Conservation (phyloP, 2,797 vertebrate species). For the Lagodon rhomboides region DNA sequence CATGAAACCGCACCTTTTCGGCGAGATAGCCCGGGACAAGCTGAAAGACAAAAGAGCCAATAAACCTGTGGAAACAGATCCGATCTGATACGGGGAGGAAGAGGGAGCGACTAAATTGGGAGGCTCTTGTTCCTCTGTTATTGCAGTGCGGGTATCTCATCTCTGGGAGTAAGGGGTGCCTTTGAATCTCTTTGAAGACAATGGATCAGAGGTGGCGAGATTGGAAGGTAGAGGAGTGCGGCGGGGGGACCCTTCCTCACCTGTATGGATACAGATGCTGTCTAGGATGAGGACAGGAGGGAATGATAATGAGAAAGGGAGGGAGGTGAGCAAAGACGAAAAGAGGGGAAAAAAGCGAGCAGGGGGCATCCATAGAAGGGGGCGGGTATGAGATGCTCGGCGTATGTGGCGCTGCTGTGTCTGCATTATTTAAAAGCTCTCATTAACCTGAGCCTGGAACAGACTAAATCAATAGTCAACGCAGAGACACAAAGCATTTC, state of each 20-base stretch:
- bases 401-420: conserved; percentile 50
- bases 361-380: not conserved
- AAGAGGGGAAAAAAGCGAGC: conserved; percentile 8
- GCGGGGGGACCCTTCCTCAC: conserved; percentile 11
- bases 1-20: conserved; percentile 48
- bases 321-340: conserved; percentile 1
- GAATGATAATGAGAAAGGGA: conserved; percentile 14
- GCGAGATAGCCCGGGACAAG: conserved; percentile 43
- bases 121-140: conserved; percentile 53
- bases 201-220: conserved; percentile 53
- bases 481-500: conserved; percentile 59
- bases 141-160: conserved; percentile 57
- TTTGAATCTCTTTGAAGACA: conserved; percentile 62
- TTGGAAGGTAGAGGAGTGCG: conserved; percentile 23
- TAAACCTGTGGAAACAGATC: conserved; percentile 57
- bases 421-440: conserved; percentile 83
- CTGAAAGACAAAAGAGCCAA: conserved; percentile 70
- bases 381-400: not conserved
- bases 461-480: conserved; percentile 70
- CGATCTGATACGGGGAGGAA: conserved; percentile 57
- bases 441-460: conserved; percentile 77
- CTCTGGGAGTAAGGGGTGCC: conserved; percentile 41
- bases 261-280: conserved; percentile 34
- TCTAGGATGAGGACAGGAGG: conserved; percentile 4
- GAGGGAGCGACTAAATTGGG: conserved; percentile 40